Conservation (phyloP, 2,113 vertebrate species). For the Pelusios castaneus region DNA sequence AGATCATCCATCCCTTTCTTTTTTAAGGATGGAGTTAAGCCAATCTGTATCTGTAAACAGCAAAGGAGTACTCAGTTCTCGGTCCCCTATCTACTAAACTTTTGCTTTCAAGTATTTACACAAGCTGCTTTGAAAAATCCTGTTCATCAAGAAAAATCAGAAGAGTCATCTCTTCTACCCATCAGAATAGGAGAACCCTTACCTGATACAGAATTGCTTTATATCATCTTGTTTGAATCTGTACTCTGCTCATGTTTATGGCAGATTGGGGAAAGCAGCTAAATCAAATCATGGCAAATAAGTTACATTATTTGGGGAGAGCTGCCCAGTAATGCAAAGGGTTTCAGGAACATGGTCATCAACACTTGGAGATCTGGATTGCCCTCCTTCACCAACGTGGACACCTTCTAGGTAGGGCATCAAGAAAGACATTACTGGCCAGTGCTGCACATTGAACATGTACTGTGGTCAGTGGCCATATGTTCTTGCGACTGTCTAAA, state of each 20-base stretch:
- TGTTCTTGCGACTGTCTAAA: too few relatives aligned
- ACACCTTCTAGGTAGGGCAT: rapidly evolving
- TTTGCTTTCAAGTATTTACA: neutral
- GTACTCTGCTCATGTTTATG: neutral
- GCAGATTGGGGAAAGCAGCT: neutral
- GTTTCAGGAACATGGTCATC: neutral
- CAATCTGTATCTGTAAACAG: neutral
- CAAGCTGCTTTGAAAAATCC: neutral
- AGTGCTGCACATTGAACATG: rapidly evolving
- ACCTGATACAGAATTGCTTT: neutral
- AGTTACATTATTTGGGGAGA: neutral
- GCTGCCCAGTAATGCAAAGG: neutral
- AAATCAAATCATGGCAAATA: rapidly evolving
- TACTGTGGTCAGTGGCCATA: rapidly evolving
- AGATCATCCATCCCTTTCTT: rapidly evolving
- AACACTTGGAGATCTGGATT: neutral
- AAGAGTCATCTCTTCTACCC: neutral
- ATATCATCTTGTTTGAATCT: rapidly evolving
- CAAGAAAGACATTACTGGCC: rapidly evolving
- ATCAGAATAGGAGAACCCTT: neutral
- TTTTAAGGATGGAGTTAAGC: neutral
- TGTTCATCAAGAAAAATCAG: neutral
- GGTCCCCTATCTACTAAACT: conserved; percentile 9
- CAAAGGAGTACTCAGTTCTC: neutral
- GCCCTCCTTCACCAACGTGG: rapidly evolving